A percentile compares a stretch with the other conserved stretches of the same genome.
Evolutionary conservation across 2,113 vertebrate species (phyloP).

Genomic region (Ictidomys tridecemlineatus): DNA sequence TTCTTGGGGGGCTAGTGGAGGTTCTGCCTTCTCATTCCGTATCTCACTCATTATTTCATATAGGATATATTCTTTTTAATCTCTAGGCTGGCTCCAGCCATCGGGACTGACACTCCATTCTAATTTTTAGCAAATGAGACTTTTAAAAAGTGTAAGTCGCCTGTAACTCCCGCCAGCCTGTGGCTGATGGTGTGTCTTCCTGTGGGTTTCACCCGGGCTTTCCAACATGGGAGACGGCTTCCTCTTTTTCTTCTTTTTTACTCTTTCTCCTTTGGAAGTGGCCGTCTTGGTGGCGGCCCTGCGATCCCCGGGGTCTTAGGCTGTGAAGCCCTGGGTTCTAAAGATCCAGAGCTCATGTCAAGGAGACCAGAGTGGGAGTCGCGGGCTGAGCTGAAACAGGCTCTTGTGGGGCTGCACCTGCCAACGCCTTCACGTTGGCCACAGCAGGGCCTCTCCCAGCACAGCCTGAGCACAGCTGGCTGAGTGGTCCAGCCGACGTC

Average conservation of each 20-base stretch:
- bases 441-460: too few species aligned
- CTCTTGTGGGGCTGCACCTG: not conserved
- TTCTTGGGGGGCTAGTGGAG: not conserved
- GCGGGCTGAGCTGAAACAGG: not conserved
- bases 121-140: not conserved
- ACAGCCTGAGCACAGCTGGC: too few species aligned
- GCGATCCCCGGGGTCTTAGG: not conserved
- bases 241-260: not conserved
- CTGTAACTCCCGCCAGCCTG: not conserved
- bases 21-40: not conserved
- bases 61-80: not conserved
- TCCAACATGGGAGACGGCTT: not conserved
- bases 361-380: not conserved
- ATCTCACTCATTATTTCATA: not conserved
- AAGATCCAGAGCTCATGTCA: fast-evolving
- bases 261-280: not conserved
- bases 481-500: not conserved
- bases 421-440: fast-evolving
- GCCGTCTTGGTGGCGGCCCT: not conserved
- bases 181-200: not conserved
- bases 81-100: not conserved
- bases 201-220: not conserved
- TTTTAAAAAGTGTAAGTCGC: not conserved
- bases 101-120: not conserved
- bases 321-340: not conserved